A percentile compares a stretch with the other conserved stretches of the same genome.
Evolutionary conservation across 2,888 invertebrate genomes (phyloP).

Genomic region (Meandrusa payeni): DNA sequence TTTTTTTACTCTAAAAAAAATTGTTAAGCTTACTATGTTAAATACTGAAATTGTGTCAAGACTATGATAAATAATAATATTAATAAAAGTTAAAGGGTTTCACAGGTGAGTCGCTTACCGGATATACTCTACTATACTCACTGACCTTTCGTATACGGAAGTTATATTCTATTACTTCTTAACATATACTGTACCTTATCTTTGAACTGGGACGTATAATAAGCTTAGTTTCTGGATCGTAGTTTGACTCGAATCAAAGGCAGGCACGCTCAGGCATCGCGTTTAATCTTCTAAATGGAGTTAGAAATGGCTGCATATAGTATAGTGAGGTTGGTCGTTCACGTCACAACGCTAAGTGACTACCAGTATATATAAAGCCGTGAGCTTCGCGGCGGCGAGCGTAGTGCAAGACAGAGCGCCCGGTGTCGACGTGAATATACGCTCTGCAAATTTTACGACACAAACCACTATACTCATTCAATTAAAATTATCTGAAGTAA

Average conservation of each 20-base stretch:
- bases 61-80: too few species aligned
- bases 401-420: constrained; percentile 52
- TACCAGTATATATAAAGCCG: constrained; percentile 61
- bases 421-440: constrained; percentile 35
- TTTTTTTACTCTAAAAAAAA: too few species aligned
- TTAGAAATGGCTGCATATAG: constrained; percentile 40
- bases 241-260: too few species aligned
- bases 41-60: too few species aligned
- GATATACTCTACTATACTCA: too few species aligned
- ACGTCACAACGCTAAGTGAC: constrained; percentile 32
- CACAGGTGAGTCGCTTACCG: too few species aligned
- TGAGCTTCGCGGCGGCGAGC: constrained; percentile 52
- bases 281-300: constrained; percentile 60
- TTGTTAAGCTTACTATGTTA: too few species aligned
- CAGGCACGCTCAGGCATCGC: constrained; percentile 51
- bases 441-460: constrained; percentile 15
- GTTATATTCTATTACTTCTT: constrained; percentile 7
- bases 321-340: constrained; percentile 40
- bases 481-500: too few species aligned
- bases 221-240: too few species aligned
- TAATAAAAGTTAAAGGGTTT: too few species aligned
- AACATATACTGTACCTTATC: constrained; percentile 8
- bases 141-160: constrained; percentile 15
- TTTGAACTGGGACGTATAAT: constrained; percentile 25
- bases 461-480: neutral